Base-by-base conservation (phyloP, 1,140 invertebrate genomes). In the Aporrectodea caliginosa region DNA sequence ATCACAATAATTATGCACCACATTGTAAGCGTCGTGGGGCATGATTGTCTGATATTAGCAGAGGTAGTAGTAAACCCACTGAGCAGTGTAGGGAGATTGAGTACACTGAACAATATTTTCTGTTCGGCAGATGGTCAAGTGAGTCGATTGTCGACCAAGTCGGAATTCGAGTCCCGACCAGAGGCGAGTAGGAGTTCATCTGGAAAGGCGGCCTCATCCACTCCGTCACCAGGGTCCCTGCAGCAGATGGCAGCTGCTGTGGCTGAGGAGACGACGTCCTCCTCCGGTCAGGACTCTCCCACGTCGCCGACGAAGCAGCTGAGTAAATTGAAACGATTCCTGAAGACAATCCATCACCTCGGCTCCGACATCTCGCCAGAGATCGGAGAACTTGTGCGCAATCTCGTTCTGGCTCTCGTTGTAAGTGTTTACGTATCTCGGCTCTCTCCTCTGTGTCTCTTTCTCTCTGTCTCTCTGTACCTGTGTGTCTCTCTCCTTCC, bases 291-390 rank as follows among this genome's bases (percentile, higher is more conserved):
- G 6, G 43, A 58, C 43, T 58, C 43, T 6, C 43, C 43, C 6
- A 12, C 43, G 43, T 58, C 43, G 43, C 75, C 71, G 29, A 79
- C 82, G 12, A 81, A 85, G 31, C 85, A 86, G 73, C 77, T 87
- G 12, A 81, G 77, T 80, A 94, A 95, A 85, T 90, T 96, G 81
- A 92, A 93, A 82, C 90, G 93, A 80, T 94, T 96, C 84, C 90
- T 96, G 0, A 93, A 93, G 22, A 95, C 94, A 0, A 88, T 96
- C 79, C 92, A 95, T 16, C 94, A 95, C 85, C 95, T 95, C 85
- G 94, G 93, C 0, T 91, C 90, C 77, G 94, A 96, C 81, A 93
- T 94, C 78, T 92, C 92, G 34, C 89, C 91, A 0, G 94, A 95
- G 77, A 92, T 92, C 0, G 93, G 94, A 0, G 94, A 96, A 75